A percentile compares a stretch with the other conserved stretches of the same genome.
These are phyloP conservation scores for Idaea biselata DNA, from an alignment of 2,888 invertebrate species.

Conservation along the genomic window DNA sequence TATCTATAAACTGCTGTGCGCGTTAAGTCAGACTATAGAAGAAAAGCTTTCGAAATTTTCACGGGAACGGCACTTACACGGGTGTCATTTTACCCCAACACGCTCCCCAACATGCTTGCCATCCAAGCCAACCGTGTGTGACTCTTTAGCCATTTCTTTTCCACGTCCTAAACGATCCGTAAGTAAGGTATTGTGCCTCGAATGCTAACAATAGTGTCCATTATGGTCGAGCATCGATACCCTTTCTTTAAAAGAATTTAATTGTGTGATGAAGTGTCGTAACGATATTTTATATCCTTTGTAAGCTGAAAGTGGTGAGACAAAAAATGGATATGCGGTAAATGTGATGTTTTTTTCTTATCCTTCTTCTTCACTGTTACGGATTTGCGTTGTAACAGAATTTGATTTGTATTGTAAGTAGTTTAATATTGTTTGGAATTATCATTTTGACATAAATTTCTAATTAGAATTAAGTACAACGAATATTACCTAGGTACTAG, in stretches of 20 bases:
- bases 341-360: conserved; percentile 20
- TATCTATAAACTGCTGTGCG: no score
- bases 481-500: no score
- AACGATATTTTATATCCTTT: conserved; percentile 65
- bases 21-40: no score
- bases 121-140: conserved; percentile 34
- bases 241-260: conserved; percentile 76
- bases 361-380: not conserved
- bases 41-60: no score
- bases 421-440: not conserved
- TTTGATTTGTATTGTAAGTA: conserved; percentile 4
- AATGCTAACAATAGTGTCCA: conserved; percentile 74
- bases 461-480: no score
- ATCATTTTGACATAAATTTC: no score
- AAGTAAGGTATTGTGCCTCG: conserved; percentile 75
- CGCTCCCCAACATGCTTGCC: conserved; percentile 8
- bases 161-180: conserved; percentile 73
- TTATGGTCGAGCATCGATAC: conserved; percentile 76
- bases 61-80: no score
- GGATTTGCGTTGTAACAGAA: not conserved
- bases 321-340: conserved; percentile 35
- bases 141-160: conserved; percentile 68
- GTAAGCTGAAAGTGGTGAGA: conserved; percentile 40
- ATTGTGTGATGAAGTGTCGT: conserved; percentile 80
- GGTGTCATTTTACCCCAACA: not conserved